A percentile compares a stretch with the other conserved stretches of the same genome.
Conservation (phyloP, 1,140 invertebrate species). For the Drosophila sp. region DNA sequence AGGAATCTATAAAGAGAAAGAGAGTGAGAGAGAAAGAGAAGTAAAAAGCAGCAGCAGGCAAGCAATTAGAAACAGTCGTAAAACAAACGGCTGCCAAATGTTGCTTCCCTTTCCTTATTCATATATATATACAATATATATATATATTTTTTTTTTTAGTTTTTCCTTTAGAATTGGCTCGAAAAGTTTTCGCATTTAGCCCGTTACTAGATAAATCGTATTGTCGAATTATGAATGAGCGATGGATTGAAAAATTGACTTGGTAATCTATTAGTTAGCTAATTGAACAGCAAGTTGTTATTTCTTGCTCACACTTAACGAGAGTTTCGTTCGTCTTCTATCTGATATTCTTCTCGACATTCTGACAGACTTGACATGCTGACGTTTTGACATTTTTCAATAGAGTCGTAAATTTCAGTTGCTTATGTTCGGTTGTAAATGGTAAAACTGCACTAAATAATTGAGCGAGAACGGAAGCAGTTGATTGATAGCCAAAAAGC, state of each 20-base stretch:
- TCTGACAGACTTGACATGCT: neutral
- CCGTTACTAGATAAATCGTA: conserved; percentile 20
- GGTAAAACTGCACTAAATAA: conserved; percentile 61
- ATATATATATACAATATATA: neutral
- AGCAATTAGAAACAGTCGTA: conserved; percentile 72
- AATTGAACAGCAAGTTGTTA: conserved; percentile 30
- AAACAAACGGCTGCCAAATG: conserved; percentile 64
- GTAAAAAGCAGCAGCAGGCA: neutral
- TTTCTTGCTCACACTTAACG: neutral
- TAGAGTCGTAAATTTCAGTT: neutral
- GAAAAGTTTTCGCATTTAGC: conserved; percentile 2
- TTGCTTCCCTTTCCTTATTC: conserved; percentile 3
- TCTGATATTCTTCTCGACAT: neutral
- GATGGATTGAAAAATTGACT: conserved; percentile 9
- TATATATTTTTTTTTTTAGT: neutral
- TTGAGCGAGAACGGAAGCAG: conserved; percentile 41
- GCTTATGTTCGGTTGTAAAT: neutral
- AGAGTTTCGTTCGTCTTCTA: no score
- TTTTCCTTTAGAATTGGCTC: conserved; percentile 8
- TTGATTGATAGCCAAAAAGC: conserved; percentile 80
- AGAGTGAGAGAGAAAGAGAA: neutral
- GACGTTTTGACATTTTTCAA: neutral
- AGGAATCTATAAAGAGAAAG: neutral
- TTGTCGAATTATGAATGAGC: conserved; percentile 19
- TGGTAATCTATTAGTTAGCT: conserved; percentile 22